A percentile compares a stretch with the other conserved stretches of the same genome.
Evolutionary conservation across 2,797 vertebrate genomes (phyloP).

Genomic region (Mus caroli): DNA sequence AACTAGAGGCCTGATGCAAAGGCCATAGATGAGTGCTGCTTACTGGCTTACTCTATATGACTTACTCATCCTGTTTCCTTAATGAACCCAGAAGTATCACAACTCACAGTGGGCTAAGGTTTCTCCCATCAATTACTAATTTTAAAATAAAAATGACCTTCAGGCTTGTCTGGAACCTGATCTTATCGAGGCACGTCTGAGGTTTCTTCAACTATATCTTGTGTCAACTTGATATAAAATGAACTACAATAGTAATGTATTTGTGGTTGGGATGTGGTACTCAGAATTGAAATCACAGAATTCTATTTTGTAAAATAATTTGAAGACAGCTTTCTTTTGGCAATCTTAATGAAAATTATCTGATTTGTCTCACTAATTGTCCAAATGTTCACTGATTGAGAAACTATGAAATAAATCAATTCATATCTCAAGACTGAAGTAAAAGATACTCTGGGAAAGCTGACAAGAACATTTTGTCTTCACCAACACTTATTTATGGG

Average conservation of each 20-base stretch:
- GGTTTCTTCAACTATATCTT: neutral
- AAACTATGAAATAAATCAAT: neutral
- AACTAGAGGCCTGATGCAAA: neutral
- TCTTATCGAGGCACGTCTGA: neutral
- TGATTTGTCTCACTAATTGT: neutral
- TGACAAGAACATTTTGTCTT: neutral
- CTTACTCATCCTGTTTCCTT: neutral
- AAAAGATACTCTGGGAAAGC: neutral
- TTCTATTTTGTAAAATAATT: neutral
- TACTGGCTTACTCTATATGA: neutral
- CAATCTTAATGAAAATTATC: neutral
- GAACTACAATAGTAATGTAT: neutral
- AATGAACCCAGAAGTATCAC: neutral
- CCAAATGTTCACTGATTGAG: neutral
- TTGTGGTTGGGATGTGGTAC: neutral
- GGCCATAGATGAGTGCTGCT: neutral
- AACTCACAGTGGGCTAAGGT: neutral
- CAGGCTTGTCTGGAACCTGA: neutral
- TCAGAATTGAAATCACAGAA: neutral
- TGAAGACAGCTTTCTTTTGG: neutral
- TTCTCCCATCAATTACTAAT: neutral
- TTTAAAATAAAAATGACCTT: neutral
- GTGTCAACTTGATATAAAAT: neutral
- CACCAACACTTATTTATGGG: neutral
- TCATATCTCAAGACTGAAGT: neutral